Evolutionary conservation across 2,888 invertebrate genomes (phyloP).

Genomic region (Augiades crinisus): DNA sequence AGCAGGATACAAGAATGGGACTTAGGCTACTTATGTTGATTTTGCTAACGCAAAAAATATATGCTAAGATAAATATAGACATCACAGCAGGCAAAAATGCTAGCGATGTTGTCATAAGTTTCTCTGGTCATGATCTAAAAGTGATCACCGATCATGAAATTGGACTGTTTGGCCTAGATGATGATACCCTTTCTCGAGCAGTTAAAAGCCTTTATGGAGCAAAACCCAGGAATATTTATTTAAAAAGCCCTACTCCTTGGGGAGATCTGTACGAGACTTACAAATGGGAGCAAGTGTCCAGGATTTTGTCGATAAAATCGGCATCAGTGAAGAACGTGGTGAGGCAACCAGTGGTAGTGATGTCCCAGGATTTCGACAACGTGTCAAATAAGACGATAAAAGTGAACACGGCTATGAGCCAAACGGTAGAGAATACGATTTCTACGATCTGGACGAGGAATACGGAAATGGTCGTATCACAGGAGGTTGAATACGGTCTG

Average conservation of each 20-base stretch:
- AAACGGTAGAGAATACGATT: constrained; percentile 57
- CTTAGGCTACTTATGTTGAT: not conserved
- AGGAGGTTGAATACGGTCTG: constrained; percentile 56
- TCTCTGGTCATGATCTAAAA: constrained; percentile 47
- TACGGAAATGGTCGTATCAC: constrained; percentile 48
- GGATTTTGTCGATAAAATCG: constrained; percentile 43
- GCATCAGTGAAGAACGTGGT: constrained; percentile 37
- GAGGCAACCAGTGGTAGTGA: constrained; percentile 44
- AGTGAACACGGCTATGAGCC: constrained; percentile 62
- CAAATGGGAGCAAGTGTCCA: constrained; percentile 56
- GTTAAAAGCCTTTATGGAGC: constrained; percentile 46
- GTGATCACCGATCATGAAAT: constrained; percentile 47
- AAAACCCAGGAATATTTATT: constrained; percentile 46
- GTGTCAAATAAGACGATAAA: constrained; percentile 52
- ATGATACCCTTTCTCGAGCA: constrained; percentile 43
- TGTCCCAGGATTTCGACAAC: constrained; percentile 59
- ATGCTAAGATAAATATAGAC: constrained; percentile 49
- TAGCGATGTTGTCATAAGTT: constrained; percentile 40
- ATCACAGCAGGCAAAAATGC: constrained; percentile 36
- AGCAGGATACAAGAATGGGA: constrained; percentile 1
- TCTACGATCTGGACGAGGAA: constrained; percentile 54
- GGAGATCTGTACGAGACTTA: constrained; percentile 58
- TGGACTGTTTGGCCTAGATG: constrained; percentile 46
- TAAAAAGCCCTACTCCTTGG: constrained; percentile 66
- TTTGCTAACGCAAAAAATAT: constrained; percentile 24